These are phyloP conservation scores for Microtus pennsylvanicus DNA, from an alignment of 2,113 vertebrate genomes.

Conservation along the genomic window DNA sequence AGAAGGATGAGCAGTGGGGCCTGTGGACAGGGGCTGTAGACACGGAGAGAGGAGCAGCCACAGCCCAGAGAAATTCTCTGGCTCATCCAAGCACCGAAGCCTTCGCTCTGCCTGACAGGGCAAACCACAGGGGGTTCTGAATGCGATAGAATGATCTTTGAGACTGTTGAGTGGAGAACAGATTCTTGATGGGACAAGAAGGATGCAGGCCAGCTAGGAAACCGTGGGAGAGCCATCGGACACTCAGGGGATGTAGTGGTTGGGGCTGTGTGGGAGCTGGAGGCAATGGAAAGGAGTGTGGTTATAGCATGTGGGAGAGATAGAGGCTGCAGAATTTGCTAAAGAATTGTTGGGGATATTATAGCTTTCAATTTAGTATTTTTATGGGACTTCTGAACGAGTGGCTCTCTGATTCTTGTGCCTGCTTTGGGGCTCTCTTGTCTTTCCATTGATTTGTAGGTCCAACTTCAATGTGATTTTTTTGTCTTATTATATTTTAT, in stretches of 20 bases:
- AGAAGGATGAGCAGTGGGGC: not conserved
- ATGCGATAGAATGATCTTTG: not conserved
- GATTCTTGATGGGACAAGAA: not conserved
- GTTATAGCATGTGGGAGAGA: not conserved
- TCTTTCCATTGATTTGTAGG: not conserved
- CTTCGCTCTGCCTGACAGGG: not conserved
- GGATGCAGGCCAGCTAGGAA: not conserved
- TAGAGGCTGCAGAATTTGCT: not conserved
- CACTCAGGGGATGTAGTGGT: not conserved
- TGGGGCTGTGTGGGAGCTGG: not conserved
- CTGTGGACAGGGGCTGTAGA: not conserved
- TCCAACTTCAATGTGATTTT: not conserved
- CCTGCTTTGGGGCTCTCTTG: not conserved
- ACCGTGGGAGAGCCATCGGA: not conserved
- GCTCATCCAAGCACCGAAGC: not conserved
- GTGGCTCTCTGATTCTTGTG: not conserved
- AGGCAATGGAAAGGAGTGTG: not conserved
- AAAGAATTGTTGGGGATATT: not conserved
- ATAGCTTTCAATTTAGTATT: not conserved
- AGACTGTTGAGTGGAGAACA: not conserved
- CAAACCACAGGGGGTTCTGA: not conserved
- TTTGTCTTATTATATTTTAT: not conserved
- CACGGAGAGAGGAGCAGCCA: not conserved
- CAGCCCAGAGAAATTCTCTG: not conserved
- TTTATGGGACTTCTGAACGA: not conserved